A percentile compares a stretch with the other conserved stretches of the same genome.
phyloP scores from a whole-genome alignment of 1,140 invertebrate genomes.

The Caligus rogercresseyi region DNA sequence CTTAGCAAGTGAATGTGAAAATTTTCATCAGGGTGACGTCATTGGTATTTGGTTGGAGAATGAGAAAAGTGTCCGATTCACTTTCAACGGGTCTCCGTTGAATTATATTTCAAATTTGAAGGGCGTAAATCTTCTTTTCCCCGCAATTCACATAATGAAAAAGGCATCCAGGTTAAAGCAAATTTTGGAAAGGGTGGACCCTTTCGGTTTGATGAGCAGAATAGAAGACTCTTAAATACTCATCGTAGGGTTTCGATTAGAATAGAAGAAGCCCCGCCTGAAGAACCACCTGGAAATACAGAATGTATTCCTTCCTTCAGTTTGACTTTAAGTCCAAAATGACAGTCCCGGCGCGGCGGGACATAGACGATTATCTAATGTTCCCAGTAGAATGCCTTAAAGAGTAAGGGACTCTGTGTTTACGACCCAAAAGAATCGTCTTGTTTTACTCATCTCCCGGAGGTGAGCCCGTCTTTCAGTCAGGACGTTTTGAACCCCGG shows the following conservation, averaged over 20 bases:
- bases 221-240: conserved; percentile 23
- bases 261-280: conserved; percentile 27
- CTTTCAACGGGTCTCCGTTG: conserved; percentile 23
- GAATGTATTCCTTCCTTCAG: conserved; percentile 29
- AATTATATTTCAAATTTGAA: conserved; percentile 28
- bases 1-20: no score
- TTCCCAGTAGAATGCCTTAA: conserved; percentile 28
- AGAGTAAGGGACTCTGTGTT: conserved; percentile 27
- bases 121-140: conserved; percentile 29
- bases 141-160: conserved; percentile 32
- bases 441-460: neutral
- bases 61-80: conserved; percentile 24
- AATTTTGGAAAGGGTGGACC: conserved; percentile 30
- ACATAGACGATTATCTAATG: conserved; percentile 28
- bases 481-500: neutral
- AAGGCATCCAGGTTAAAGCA: conserved; percentile 29
- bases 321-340: conserved; percentile 23
- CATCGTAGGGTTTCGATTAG: conserved; percentile 11
- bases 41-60: conserved; percentile 32
- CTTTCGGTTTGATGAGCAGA: conserved; percentile 30
- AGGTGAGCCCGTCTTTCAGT: neutral
- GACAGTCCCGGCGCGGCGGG: conserved; percentile 9
- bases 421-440: conserved; percentile 23
- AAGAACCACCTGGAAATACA: conserved; percentile 27
- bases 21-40: conserved; percentile 29